Conservation (phyloP, 2,888 invertebrate genomes). For the Epirrhoe tristata region DNA sequence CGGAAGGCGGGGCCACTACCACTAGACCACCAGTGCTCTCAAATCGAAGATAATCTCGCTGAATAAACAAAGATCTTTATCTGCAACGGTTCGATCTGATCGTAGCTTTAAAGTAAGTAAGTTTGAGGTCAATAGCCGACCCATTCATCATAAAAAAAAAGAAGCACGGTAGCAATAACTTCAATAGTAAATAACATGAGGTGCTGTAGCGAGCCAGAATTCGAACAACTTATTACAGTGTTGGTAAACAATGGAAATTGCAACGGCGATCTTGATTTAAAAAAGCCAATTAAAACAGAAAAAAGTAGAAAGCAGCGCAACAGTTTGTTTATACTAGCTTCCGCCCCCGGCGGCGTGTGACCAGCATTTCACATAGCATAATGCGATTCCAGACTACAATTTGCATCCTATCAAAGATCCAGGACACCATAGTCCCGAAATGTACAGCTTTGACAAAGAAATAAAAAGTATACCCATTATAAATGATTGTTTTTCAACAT, state of each 20-base stretch:
- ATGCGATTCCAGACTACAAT: no score
- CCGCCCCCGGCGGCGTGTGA: neutral
- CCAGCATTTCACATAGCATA: no score
- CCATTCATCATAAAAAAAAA: no score
- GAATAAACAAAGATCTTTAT: slow-evolving; percentile 14
- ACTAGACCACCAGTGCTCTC: no score
- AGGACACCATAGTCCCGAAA: no score
- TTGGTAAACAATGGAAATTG: slow-evolving; percentile 37
- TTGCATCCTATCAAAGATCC: no score
- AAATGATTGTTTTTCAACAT: no score
- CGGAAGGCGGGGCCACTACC: no score
- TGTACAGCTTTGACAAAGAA: no score
- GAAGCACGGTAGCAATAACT: slow-evolving; percentile 2
- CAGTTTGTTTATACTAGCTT: neutral
- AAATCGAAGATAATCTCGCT: neutral
- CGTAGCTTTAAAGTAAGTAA: no score
- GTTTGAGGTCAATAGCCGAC: no score
- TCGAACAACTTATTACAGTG: slow-evolving; percentile 14
- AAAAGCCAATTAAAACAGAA: slow-evolving; percentile 40
- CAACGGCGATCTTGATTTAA: slow-evolving; percentile 40
- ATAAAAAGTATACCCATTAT: no score
- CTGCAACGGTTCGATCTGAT: slow-evolving; percentile 6
- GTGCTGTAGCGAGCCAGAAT: slow-evolving; percentile 9
- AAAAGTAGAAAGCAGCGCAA: neutral
- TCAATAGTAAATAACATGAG: slow-evolving; percentile 10